Evolutionary conservation across 2,797 vertebrate genomes (phyloP), one percentile per base, ranked within the genome.

Genomic region (Heteromormyrus szaboi): DNA sequence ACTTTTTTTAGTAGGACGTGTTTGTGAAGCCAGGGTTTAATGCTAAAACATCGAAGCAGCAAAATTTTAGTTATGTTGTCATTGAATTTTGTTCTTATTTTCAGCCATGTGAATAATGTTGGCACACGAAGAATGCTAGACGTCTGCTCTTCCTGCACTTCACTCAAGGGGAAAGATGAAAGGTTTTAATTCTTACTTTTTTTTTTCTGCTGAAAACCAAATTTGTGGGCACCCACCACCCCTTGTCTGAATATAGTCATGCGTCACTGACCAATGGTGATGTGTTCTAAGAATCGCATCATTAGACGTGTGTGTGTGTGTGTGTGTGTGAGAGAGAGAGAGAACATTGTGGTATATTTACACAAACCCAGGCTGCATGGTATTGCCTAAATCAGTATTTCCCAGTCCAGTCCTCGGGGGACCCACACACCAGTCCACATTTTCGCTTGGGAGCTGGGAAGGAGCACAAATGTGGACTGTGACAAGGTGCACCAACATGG

Each of bases 41-140:
- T 68, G 65, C 41, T 92, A 91, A 93, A 85, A 51, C 25, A 50
- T 85, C 44, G 22, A 83, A 50, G 50, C 48, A 22, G 48, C 22
- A 85, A 25, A 25, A 11, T 46, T 81, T 72, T 76, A 2, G 9
- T 22, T 4, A 25, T 25, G 25, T 14, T 72, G 12, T 37, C 65
- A 6, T 72, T 4, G 33, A 72, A 72, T 44, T 79, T 62, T n/a
- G 33, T 37, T 87, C 53, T 81, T 81, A 0, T 87, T 87, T 87
- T 41, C 53, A 87, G 85, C 19, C 17, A 11, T 81, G 19, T 81
- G 76, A 81, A 37, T 76, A 76, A 44, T 44, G 37, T 76, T 14
- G 33, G 68, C 68, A 68, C 25, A 7, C 0, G 46, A 85, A 17
- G 48, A 33, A 54, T 33, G 12, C 22, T 29, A 3, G 51, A 85